phyloP scores from a whole-genome alignment of 2,797 vertebrate species.

The Crenuchus spilurus region DNA sequence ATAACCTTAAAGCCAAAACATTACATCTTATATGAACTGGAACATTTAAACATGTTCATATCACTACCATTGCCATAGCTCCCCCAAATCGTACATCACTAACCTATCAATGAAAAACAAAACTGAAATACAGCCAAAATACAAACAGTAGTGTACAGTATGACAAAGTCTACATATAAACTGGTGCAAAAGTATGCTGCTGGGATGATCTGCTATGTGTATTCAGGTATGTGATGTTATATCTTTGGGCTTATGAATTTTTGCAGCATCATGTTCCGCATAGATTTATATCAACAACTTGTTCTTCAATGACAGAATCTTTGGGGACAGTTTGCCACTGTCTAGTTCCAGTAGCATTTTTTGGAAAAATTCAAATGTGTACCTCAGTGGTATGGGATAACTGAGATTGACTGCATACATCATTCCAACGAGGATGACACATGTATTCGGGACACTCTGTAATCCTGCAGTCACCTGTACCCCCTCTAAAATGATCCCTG shows the following conservation, averaged over 20 bases:
- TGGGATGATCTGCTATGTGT: too few relatives aligned
- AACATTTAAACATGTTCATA: background rate
- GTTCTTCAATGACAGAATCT: conserved; percentile 5
- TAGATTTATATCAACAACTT: background rate
- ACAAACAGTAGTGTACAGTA: background rate
- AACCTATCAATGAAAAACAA: background rate
- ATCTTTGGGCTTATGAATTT: too few relatives aligned
- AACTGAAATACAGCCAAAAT: background rate
- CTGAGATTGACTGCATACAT: conserved; percentile 15
- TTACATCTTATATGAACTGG: too few relatives aligned
- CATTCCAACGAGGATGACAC: background rate
- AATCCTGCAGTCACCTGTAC: background rate
- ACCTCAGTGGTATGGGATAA: conserved; percentile 19
- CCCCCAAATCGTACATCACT: background rate
- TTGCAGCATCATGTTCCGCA: background rate
- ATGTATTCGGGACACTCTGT: background rate
- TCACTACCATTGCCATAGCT: background rate
- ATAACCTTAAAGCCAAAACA: too few relatives aligned
- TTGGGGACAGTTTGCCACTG: conserved; percentile 22
- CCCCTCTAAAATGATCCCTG: background rate
- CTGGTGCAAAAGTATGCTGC: too few relatives aligned
- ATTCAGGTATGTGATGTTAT: too few relatives aligned
- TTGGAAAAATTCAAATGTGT: conserved; percentile 22
- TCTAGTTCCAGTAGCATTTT: conserved; percentile 39
- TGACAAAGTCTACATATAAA: too few relatives aligned